Evolutionary conservation across 2,113 vertebrate species (phyloP).

Genomic region (Bubalus kerabau): DNA sequence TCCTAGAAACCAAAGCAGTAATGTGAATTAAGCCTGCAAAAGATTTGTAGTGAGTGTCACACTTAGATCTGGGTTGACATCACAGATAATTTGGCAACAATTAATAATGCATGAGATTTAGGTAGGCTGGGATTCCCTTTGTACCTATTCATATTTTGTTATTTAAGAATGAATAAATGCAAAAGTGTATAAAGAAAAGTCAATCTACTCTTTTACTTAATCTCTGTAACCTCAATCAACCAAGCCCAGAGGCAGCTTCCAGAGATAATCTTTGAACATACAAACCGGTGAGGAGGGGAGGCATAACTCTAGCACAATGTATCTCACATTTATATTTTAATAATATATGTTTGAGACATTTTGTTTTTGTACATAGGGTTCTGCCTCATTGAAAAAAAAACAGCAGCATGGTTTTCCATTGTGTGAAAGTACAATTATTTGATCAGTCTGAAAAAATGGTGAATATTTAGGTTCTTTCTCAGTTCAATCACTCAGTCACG

Average conservation of each 20-base stretch:
- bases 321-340: neutral
- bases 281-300: neutral
- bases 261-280: neutral
- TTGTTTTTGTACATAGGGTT: neutral
- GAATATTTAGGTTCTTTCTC: neutral
- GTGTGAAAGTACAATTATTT: neutral
- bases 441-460: neutral
- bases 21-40: neutral
- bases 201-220: neutral
- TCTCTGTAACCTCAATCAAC: neutral
- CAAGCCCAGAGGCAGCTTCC: neutral
- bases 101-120: neutral
- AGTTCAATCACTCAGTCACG: neutral
- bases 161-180: neutral
- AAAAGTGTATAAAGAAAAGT: neutral
- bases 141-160: slow-evolving; percentile 10
- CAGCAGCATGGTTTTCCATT: neutral
- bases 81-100: neutral
- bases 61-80: neutral
- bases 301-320: neutral
- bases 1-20: neutral
- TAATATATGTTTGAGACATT: neutral
- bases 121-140: neutral
- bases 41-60: neutral
- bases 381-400: neutral